Base-by-base conservation (phyloP, 2,113 vertebrate species). In the Telmatochromis sp. region DNA sequence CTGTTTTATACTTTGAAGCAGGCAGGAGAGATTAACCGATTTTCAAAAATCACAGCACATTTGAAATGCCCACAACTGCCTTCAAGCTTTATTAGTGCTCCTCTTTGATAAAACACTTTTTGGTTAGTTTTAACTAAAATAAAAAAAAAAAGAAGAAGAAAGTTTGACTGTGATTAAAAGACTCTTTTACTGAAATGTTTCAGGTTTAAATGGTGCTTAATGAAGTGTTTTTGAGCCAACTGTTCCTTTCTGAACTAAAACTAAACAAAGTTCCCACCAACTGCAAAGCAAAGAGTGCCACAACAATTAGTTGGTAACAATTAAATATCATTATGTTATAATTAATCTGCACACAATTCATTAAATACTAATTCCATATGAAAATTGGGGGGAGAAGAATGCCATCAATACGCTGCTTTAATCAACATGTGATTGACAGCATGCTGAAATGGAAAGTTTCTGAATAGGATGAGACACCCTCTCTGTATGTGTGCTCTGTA, bases 311-410 rank as follows among this genome's bases (percentile, higher is more conserved):
- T 81, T 84, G 88, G 47, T 83, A 93, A 92, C 95, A 95, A 95
- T 95, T 93, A 95, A 95, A 95, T 91, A 92, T 95, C 92, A 95
- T 95, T 96, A 95, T 79, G 83, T 88, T 87, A 80, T 92, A 94
- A 96, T 95, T 95, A 94, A 94, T 95, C 91, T 85, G 89, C 95
- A 89, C 93, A 89, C 90, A 91, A 94, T 91, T 96, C 86, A 95
- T 96, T 96, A 95, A 95, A 89, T 88, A 78, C 91, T 93, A 95
- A 95, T 96, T 94, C 91, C 89, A 85, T 93, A 93, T 89, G 91
- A 95, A 95, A 96, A 95, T 93, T 85, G 13, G 57, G 86, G 40
- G 63, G 90, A 89, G 90, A 86, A 81, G 87, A 94, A 93, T 80
- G 73, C 81, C 87, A 82, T 95, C 94, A 92, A 93, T 93, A 89